These are phyloP conservation scores for Centropus bengalensis DNA, from an alignment of 2,113 vertebrate genomes.

Conservation along the genomic window DNA sequence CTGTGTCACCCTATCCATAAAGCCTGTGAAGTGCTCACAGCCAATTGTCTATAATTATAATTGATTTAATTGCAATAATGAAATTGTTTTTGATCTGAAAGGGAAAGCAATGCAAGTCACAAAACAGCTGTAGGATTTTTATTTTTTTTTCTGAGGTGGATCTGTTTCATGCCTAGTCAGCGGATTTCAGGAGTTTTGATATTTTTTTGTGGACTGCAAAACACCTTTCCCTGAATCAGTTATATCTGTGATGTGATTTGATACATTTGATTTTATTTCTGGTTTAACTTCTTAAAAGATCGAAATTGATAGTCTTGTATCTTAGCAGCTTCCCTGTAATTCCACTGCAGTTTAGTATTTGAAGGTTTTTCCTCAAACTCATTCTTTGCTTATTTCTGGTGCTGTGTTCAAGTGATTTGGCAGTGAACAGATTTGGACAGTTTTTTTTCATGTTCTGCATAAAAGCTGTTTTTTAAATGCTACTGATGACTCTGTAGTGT, in stretches of 20 bases:
- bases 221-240: not conserved
- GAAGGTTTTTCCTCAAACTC: not conserved
- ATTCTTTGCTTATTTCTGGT: not conserved
- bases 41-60: not conserved
- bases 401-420: not conserved
- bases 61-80: not conserved
- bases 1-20: not conserved
- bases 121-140: not conserved
- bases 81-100: not conserved
- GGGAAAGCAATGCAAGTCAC: not conserved
- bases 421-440: not conserved
- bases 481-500: constrained; percentile 6
- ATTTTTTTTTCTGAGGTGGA: not conserved
- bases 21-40: not conserved
- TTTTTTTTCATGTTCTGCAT: not conserved
- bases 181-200: not conserved
- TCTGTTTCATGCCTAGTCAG: not conserved
- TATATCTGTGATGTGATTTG: not conserved
- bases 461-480: constrained; percentile 36
- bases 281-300: not conserved
- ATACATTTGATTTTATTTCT: not conserved
- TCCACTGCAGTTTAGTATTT: not conserved
- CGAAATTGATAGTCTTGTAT: not conserved
- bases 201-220: not conserved
- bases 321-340: not conserved